Base-by-base conservation (phyloP, 2,888 invertebrate genomes). In the Alitta virens region DNA sequence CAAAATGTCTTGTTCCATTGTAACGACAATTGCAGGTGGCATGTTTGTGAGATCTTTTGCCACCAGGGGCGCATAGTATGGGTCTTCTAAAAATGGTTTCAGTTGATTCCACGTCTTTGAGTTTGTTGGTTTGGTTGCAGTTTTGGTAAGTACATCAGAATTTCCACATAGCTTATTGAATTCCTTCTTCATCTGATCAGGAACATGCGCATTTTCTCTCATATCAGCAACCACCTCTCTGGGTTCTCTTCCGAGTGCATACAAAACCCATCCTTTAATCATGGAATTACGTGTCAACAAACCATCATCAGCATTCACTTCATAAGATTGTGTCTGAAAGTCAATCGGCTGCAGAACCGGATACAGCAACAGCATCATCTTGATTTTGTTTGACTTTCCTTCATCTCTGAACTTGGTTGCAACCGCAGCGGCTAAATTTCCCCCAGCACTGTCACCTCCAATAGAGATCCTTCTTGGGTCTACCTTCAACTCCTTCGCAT, bases 1-100 rank as follows among this genome's bases (percentile, higher is more conserved):
- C 0, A 77, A 66, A 9, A 74, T 67, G 58, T 77, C 77, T 40
- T 68, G 71, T 54, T 72, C 73, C 55, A 71, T 71, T 3, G 75
- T 77, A 38, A 73, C 53, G 16, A 77, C 61, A 51, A 71, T 68
- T 1, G 76, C 68, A 27, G 66, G 62, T 7, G 77, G 77, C 24
- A 74, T 59, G 9, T 64, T 69, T 0, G 46, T 59, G n/a, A 75
- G 59, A 40, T 68, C 62, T 14, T 27, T 69, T 26, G 67, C 64
- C 72, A 76, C 70, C 51, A 77, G 58, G 5, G 77, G 77, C 18
- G 73, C 69, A 40, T 75, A 72, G 54, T 75, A 74, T 1, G 75
- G 74, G 59, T 76, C 70, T 12, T 25, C 42, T 2, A 60, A 7
- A 16, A 7, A 40, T 12, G 52, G 42, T 25, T 42, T n/a, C 14